phyloP scores from a whole-genome alignment of 2,888 invertebrate genomes.

The Chromoteleia sp. region DNA sequence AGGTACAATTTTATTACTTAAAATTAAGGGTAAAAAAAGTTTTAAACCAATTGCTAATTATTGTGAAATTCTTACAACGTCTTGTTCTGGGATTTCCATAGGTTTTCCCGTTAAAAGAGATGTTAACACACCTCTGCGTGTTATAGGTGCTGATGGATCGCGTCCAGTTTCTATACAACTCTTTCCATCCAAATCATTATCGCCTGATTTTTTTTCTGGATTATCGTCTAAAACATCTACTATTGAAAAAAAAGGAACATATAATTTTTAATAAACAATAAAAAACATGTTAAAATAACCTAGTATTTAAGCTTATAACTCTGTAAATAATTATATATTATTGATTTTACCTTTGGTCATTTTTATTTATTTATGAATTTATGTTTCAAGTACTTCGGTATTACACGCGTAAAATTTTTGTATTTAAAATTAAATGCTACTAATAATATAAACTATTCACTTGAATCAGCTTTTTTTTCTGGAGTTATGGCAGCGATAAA shows the following conservation, averaged over 20 bases:
- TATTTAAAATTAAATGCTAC: too few species aligned
- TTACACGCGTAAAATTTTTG: too few species aligned
- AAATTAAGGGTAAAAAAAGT: too few species aligned
- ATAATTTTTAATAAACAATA: background rate
- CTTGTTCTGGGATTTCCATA: slow-evolving; percentile 94
- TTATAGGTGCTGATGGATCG: slow-evolving; percentile 92
- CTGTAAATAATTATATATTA: background rate
- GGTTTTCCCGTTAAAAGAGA: slow-evolving; percentile 93
- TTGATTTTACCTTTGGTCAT: slow-evolving; percentile 39
- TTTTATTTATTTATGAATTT: background rate
- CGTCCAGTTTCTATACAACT: slow-evolving; percentile 83
- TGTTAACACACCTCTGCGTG: slow-evolving; percentile 92
- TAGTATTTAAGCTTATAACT: too few species aligned
- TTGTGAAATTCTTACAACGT: slow-evolving; percentile 88
- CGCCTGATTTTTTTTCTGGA: slow-evolving; percentile 78
- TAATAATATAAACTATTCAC: too few species aligned
- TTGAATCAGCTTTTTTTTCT: too few species aligned
- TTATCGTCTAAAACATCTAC: slow-evolving; percentile 74
- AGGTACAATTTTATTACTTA: too few species aligned
- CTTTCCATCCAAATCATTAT: slow-evolving; percentile 81
- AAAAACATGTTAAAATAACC: too few species aligned
- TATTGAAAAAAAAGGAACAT: background rate
- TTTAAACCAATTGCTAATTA: too few species aligned
- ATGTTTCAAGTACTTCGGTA: too few species aligned
- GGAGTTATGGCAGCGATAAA: too few species aligned